phyloP scores from a whole-genome alignment of 2,113 vertebrate genomes.

The Callorhinus ursinus region DNA sequence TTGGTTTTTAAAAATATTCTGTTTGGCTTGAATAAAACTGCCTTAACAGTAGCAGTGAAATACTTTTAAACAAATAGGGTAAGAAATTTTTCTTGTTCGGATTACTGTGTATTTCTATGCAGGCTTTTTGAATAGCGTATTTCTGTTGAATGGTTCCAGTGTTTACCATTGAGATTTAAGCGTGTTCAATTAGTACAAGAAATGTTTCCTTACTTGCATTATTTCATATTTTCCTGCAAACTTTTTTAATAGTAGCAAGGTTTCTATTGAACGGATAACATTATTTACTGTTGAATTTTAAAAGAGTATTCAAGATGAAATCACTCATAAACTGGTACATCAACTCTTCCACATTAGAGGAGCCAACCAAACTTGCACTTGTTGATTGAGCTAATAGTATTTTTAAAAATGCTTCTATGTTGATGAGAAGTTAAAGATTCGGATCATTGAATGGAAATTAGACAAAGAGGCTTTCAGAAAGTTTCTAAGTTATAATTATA shows the following conservation, averaged over 20 bases:
- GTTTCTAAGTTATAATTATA: not conserved
- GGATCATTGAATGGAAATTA: not conserved
- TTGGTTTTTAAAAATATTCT: not conserved
- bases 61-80: not conserved
- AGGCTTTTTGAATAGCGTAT: not conserved
- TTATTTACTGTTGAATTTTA: not conserved
- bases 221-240: not conserved
- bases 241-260: not conserved
- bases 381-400: not conserved
- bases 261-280: not conserved
- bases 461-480: not conserved
- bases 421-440: slow-evolving; percentile 7
- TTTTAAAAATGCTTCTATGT: not conserved
- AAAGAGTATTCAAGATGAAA: not conserved
- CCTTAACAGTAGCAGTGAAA: not conserved
- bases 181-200: not conserved
- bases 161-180: not conserved
- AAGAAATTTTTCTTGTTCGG: not conserved
- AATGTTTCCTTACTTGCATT: not conserved
- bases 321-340: not conserved
- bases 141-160: not conserved
- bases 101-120: not conserved
- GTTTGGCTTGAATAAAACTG: not conserved
- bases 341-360: not conserved
- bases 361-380: not conserved